These are phyloP conservation scores for Sesia apiformis DNA, from an alignment of 2,888 invertebrate species.

Conservation along the genomic window DNA sequence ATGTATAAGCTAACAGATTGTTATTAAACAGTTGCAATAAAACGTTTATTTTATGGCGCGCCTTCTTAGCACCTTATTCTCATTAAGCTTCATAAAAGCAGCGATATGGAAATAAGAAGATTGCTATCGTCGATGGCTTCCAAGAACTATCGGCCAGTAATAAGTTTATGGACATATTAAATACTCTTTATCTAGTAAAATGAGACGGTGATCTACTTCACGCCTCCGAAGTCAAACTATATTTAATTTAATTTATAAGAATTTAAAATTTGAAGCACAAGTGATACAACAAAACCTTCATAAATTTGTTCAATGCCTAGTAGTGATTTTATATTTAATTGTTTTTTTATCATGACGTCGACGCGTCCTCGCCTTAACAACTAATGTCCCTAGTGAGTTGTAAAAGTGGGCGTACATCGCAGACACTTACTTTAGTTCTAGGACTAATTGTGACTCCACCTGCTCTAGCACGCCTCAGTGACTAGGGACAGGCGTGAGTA, in stretches of 20 bases:
- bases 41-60: not conserved
- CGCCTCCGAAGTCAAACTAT: not conserved
- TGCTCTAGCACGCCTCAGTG: slow-evolving; percentile 23
- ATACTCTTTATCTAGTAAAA: not conserved
- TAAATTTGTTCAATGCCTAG: no score
- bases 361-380: not conserved
- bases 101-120: not conserved
- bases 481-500: slow-evolving; percentile 11
- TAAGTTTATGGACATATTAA: not conserved
- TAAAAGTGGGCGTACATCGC: slow-evolving; percentile 38
- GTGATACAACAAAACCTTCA: no score
- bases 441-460: slow-evolving; percentile 47
- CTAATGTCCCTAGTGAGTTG: slow-evolving; percentile 8
- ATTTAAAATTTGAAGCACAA: not conserved
- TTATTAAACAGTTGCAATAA: not conserved
- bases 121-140: not conserved
- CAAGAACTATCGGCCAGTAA: not conserved
- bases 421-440: slow-evolving; percentile 37
- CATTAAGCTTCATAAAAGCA: not conserved
- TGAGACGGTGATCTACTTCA: not conserved
- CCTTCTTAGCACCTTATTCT: not conserved
- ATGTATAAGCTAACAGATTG: slow-evolving; percentile 10
- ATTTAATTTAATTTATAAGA: not conserved
- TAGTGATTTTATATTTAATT: no score
- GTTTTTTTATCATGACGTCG: no score